These are phyloP conservation scores for Empidonax alnorum DNA, from an alignment of 2,113 vertebrate genomes.

Conservation along the genomic window DNA sequence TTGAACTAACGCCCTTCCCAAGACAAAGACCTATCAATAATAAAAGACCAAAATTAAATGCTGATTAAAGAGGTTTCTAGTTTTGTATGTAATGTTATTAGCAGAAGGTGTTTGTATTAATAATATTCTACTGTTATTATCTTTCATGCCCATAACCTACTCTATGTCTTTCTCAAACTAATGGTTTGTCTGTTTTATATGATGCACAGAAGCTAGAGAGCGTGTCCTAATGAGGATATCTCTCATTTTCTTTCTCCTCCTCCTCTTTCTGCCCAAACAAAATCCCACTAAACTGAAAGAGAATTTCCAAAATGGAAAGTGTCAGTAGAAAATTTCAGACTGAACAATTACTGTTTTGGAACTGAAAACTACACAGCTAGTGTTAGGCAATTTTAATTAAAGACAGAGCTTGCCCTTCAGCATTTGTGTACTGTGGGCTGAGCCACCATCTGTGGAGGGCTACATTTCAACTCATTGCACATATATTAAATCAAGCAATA, in stretches of 20 bases:
- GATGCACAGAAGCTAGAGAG: neutral
- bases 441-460: neutral
- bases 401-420: neutral
- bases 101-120: neutral
- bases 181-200: neutral
- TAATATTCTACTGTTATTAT: neutral
- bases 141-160: neutral
- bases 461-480: neutral
- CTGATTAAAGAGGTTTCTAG: conserved; percentile 3
- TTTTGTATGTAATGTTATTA: conserved; percentile 2
- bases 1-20: neutral
- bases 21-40: conserved; percentile 14
- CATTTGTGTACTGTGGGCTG: neutral
- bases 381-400: neutral
- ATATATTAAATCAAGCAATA: neutral
- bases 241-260: neutral
- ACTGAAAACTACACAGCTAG: neutral
- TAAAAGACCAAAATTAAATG: conserved; percentile 4
- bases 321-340: neutral
- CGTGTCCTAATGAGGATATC: neutral
- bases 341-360: neutral
- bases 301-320: neutral
- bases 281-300: neutral
- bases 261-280: neutral
- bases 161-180: neutral